Conservation (phyloP, 2,113 vertebrate species). For the Tricholaema leucomelas region DNA sequence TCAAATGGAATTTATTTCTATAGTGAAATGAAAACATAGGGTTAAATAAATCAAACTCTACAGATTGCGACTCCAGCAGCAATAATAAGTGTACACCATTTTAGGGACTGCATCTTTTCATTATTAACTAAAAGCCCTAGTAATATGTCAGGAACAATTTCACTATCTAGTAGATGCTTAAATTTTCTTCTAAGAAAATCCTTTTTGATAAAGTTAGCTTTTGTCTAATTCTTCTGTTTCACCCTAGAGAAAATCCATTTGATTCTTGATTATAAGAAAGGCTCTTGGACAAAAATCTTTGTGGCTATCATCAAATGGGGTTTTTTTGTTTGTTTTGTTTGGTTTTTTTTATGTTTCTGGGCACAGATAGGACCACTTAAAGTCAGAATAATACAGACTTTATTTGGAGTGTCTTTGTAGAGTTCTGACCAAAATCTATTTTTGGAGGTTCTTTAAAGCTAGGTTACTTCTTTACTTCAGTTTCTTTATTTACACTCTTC, state of each 20-base stretch:
- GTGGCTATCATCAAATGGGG: background rate
- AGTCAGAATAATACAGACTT: background rate
- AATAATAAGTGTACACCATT: accelerated
- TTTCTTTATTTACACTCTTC: background rate
- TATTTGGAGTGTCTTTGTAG: background rate
- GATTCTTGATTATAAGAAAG: background rate
- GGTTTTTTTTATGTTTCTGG: background rate
- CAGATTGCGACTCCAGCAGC: background rate
- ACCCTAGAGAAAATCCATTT: background rate
- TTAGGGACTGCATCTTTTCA: background rate
- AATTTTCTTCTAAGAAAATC: background rate
- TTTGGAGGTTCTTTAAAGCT: background rate
- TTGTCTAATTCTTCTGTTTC: background rate
- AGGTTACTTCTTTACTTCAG: background rate
- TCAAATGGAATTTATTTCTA: background rate
- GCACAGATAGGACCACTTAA: background rate
- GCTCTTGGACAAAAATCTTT: background rate
- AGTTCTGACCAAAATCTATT: background rate
- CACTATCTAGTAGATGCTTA: no score
- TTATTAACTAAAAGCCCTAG: background rate
- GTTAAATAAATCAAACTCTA: background rate
- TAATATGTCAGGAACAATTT: background rate
- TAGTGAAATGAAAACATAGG: no score
- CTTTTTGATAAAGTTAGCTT: background rate
- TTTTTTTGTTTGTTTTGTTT: no score